Conservation (phyloP, 2,113 vertebrate species). For the Anguilla rostrata region DNA sequence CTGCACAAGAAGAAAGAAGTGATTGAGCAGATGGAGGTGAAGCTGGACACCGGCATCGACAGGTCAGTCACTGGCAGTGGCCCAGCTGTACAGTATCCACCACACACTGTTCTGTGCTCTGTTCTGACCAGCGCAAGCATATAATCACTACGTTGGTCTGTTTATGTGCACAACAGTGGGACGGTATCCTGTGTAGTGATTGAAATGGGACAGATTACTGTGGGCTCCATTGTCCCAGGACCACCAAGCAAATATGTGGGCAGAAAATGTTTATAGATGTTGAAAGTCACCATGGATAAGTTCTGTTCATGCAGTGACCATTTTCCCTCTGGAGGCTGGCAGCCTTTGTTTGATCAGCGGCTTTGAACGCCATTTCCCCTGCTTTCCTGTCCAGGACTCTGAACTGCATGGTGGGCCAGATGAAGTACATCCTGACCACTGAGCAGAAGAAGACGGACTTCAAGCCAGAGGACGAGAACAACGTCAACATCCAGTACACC, state of each 20-base stretch:
- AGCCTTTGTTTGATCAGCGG: neutral
- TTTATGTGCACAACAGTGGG: neutral
- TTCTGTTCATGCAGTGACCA: neutral
- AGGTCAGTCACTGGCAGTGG: constrained; percentile 73
- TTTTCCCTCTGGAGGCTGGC: neutral
- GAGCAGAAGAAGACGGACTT: constrained; percentile 99
- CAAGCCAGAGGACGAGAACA: constrained; percentile 97
- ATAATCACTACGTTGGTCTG: neutral
- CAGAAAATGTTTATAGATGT: neutral
- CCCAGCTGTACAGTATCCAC: neutral
- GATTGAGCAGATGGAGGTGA: constrained; percentile 99
- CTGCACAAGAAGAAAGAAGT: constrained; percentile 99
- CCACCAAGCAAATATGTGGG: neutral
- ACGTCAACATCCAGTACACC: constrained; percentile 96
- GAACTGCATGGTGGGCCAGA: constrained; percentile 98
- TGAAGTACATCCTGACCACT: constrained; percentile 93
- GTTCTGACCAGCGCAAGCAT: neutral
- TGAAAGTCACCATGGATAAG: neutral
- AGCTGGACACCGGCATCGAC: constrained; percentile 96
- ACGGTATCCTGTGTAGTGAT: neutral
- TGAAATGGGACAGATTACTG: too few relatives aligned
- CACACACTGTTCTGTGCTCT: neutral
- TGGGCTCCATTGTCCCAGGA: too few relatives aligned
- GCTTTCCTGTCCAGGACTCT: constrained; percentile 78
- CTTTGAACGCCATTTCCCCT: constrained; percentile 9